These are phyloP conservation scores for Heliconius cydno DNA, from an alignment of 2,888 invertebrate species.

Conservation along the genomic window DNA sequence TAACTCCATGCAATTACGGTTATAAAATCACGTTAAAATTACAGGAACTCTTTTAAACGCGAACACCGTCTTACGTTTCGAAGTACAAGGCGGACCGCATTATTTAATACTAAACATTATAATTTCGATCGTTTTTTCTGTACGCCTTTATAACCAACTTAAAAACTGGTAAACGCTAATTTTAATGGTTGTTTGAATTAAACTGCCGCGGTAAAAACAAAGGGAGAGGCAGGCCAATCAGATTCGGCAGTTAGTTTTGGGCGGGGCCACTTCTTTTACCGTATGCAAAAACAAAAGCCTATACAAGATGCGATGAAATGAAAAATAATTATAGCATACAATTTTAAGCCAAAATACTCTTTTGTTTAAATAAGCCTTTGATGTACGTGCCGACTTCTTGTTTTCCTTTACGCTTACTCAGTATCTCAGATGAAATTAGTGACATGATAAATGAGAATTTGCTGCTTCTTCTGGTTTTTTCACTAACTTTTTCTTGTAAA, in stretches of 20 bases:
- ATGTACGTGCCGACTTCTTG: slow-evolving; percentile 42
- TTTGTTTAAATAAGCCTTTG: slow-evolving; percentile 46
- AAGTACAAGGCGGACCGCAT: slow-evolving; percentile 32
- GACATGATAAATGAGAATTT: background rate
- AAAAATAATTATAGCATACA: slow-evolving; percentile 72
- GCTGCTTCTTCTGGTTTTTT: background rate
- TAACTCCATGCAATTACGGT: slow-evolving; percentile 14
- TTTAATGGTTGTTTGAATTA: slow-evolving; percentile 68
- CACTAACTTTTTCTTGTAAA: background rate
- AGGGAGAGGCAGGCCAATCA: slow-evolving; percentile 73
- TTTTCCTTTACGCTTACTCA: slow-evolving; percentile 36
- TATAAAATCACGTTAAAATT: slow-evolving; percentile 16
- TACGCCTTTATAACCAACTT: slow-evolving; percentile 43
- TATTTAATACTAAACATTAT: slow-evolving; percentile 32
- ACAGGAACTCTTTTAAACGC: slow-evolving; percentile 2
- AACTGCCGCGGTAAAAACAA: slow-evolving; percentile 68
- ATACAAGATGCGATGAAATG: slow-evolving; percentile 69
- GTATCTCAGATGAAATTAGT: slow-evolving; percentile 4
- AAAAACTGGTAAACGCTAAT: slow-evolving; percentile 50
- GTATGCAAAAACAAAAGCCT: slow-evolving; percentile 70
- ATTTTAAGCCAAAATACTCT: slow-evolving; percentile 53
- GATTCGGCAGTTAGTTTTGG: slow-evolving; percentile 61
- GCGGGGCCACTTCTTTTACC: slow-evolving; percentile 71
- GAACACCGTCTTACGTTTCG: slow-evolving; percentile 3
- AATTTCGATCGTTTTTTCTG: slow-evolving; percentile 37